A percentile compares a stretch with the other conserved stretches of the same genome.
Evolutionary conservation across 2,888 invertebrate species (phyloP).

Genomic region (Caenorhabditis imperialis): DNA sequence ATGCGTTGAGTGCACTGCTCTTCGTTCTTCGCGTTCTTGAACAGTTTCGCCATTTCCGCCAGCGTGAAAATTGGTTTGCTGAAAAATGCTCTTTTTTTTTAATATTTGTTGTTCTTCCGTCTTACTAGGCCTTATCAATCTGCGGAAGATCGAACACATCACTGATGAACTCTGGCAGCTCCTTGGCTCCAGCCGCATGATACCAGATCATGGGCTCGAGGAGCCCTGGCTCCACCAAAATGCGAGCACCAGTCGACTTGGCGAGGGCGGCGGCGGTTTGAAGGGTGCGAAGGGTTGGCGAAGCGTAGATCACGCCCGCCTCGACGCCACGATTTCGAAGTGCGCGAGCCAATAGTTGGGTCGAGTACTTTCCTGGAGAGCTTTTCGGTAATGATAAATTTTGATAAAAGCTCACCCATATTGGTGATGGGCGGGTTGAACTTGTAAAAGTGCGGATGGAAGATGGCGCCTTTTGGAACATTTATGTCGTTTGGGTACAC

Average conservation of each 20-base stretch:
- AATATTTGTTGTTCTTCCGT: not conserved
- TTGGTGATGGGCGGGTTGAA: constrained; percentile 54
- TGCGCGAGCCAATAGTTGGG: constrained; percentile 43
- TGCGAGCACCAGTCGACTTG: constrained; percentile 27
- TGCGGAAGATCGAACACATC: constrained; percentile 21
- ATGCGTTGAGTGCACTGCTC: constrained; percentile 48
- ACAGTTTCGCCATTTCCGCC: constrained; percentile 30
- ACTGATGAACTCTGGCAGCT: constrained; percentile 41
- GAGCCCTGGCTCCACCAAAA: constrained; percentile 57
- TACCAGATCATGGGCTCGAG: constrained; percentile 60
- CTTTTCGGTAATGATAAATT: too few species aligned
- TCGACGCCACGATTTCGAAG: constrained; percentile 44
- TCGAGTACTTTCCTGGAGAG: constrained; percentile 39
- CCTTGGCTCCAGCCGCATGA: constrained; percentile 29
- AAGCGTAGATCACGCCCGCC: constrained; percentile 36
- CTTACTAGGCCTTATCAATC: constrained; percentile 39
- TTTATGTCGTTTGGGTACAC: constrained; percentile 45
- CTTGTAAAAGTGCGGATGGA: constrained; percentile 33
- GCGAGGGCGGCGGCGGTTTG: constrained; percentile 58
- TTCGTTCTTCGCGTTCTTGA: constrained; percentile 22
- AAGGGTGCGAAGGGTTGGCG: constrained; percentile 58
- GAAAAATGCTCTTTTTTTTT: constrained; percentile 1
- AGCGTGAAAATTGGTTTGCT: constrained; percentile 51
- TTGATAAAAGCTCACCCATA: too few species aligned
- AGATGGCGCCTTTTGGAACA: constrained; percentile 32